Conservation (phyloP, 64 coral and sea anemone genomes). For the Catalaphyllia jardinei region DNA sequence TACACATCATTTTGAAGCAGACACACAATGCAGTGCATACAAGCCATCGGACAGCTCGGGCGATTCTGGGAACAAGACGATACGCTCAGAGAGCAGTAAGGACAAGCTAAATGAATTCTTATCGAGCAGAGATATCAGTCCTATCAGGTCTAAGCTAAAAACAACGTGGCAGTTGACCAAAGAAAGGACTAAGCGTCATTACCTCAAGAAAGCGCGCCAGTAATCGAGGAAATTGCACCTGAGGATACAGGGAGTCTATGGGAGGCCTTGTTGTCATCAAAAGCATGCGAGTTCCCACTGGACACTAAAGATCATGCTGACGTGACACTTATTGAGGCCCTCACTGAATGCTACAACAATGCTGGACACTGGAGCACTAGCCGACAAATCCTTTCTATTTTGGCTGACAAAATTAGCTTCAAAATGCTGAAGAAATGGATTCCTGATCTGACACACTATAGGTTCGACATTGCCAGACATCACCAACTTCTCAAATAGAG, state of each 20-base stretch:
- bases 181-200: slow-evolving; percentile 25
- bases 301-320: background rate
- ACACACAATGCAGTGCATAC: background rate
- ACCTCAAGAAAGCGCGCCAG: slow-evolving; percentile 40
- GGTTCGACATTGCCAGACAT: background rate
- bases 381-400: slow-evolving; percentile 39
- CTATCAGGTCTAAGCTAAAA: slow-evolving; percentile 24
- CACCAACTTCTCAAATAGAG: background rate
- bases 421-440: background rate
- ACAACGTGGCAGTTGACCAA: slow-evolving; percentile 13
- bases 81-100: slow-evolving; percentile 15
- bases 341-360: slow-evolving; percentile 34
- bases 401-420: slow-evolving; percentile 22
- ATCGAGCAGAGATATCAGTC: slow-evolving; percentile 35
- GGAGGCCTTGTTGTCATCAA: slow-evolving; percentile 11
- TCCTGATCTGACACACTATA: background rate
- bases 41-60: slow-evolving; percentile 23
- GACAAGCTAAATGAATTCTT: slow-evolving; percentile 39
- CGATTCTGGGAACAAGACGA: slow-evolving; percentile 11
- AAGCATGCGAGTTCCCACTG: background rate
- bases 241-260: background rate
- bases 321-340: slow-evolving; percentile 12
- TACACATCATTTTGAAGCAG: background rate
- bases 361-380: slow-evolving; percentile 26
- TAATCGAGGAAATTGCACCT: slow-evolving; percentile 40